A percentile compares a stretch with the other conserved stretches of the same genome.
Conservation (phyloP, 64 coral and sea anemone species). For the Dendrophyllia cribrosa region DNA sequence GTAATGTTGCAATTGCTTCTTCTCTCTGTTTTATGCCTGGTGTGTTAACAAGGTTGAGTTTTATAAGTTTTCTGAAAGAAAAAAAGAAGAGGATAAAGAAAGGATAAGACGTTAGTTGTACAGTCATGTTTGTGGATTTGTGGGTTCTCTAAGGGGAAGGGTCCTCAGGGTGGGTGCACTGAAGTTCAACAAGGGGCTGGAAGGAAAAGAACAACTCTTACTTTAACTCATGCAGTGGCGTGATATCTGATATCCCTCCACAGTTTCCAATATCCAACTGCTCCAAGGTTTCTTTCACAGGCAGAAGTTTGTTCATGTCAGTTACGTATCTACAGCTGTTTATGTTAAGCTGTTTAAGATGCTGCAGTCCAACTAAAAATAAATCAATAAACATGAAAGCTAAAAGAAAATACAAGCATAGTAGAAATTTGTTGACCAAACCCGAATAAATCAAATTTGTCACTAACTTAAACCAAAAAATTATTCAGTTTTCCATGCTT, state of each 20-base stretch:
- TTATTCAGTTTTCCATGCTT: no score
- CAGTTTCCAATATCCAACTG: slow-evolving; percentile 94
- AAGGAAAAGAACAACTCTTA: slow-evolving; percentile 34
- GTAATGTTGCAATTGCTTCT: slow-evolving; percentile 66
- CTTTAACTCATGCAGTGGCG: slow-evolving; percentile 83
- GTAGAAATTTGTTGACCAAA: no score
- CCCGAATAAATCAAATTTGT: no score
- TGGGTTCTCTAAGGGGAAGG: not conserved
- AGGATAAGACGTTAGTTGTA: not conserved
- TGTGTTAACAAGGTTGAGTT: slow-evolving; percentile 68
- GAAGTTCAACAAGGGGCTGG: not conserved
- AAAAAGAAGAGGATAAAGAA: not conserved
- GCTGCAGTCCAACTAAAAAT: slow-evolving; percentile 76
- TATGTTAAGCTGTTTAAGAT: slow-evolving; percentile 82
- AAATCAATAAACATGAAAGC: not conserved
- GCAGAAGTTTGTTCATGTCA: slow-evolving; percentile 79
- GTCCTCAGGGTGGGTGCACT: no score
- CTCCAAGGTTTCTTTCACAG: slow-evolving; percentile 79
- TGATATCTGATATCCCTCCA: slow-evolving; percentile 79
- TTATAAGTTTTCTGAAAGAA: slow-evolving; percentile 57
- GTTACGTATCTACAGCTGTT: slow-evolving; percentile 93
- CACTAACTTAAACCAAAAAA: no score
- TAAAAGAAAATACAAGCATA: no score
- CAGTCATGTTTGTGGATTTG: not conserved
- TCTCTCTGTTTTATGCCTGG: slow-evolving; percentile 87